Evolutionary conservation across 2,888 invertebrate species (phyloP), one percentile per base, ranked within the genome.

Genomic region (Hylaea fasciaria): DNA sequence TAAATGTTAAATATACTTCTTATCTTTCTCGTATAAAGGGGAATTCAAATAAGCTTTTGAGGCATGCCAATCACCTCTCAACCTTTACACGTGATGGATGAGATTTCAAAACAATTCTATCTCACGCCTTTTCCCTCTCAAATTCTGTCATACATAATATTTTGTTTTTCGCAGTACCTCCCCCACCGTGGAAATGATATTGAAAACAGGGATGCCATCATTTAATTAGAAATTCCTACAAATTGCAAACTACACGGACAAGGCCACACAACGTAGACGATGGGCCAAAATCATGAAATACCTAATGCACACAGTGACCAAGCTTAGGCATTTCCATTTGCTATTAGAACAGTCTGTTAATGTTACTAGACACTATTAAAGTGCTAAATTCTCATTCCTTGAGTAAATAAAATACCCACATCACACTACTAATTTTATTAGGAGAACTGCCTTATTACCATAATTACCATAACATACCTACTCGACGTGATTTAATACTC

Each of bases 211-310:
- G 44, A 54, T 55, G 48, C 58, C 28, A 37, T 16, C 37, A 40
- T 46, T 58, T 58, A 58, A 58, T 53, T 58, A 52, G 58, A 54
- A 53, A 44, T 49, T 53, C 48, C 48, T 13, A 49, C 37, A n/a
- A n/a, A n/a, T n/a, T n/a, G n/a, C n/a, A n/a, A n/a, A n/a, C n/a
- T n/a, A n/a, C n/a, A n/a, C 41, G 62, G 54, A 57, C 64, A 60
- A 66, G 66, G 62, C 52, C 66, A 50, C 56, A 56, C n/a, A 53
- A 29, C 51, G 60, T 50, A 59, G 49, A 56, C 53, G 39, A 28
- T 44, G 22, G 9, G n/a, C 49, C 16, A 12, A 56, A 47, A 49
- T 47, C 22, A 44, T 28, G 47, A 43, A 58, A 63, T n/a, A n/a
- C n/a, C n/a, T 48, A 5, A 43, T 43, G 41, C 16, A 57, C 29